Base-by-base conservation (phyloP, 2,113 vertebrate genomes). In the Formicarius rufipectus region DNA sequence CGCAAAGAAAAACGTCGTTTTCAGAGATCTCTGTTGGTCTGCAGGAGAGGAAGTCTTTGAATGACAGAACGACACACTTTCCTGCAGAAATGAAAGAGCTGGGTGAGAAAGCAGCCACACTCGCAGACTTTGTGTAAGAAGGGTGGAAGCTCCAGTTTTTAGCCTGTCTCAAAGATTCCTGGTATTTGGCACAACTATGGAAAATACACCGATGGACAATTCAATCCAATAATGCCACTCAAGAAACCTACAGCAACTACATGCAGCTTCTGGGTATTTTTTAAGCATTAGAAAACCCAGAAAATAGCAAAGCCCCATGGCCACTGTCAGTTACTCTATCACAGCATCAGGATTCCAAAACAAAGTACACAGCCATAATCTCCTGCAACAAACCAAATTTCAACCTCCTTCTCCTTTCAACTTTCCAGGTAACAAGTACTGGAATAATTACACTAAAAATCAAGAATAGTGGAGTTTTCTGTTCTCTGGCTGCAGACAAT, bases 21-120 rank as follows among this genome's bases (percentile, higher is more conserved):
- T 99, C 99, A 21, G 98, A 97, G 83, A 99, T 99, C 97, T 99
- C 99, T 64, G 99, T 99, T 52, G 99, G 99, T 91, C 99, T 99
- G 95, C 99, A 99, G 52, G 99, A 99, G 67, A 99, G 97, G 96
- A 99, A 99, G 96, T 99, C 99, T 97, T 99, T 99, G 97, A 99
- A 99, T 12, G 99, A 99, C 39, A 99, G 98, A 82, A 99, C 99
- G 5, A 98, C 97, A 95, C 99, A 99, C 89, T 99, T 99, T 59
- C 99, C 99, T 99, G 96, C 87, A 97, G 97, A 53, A 96, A 90
- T 55, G 95, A 94, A 95, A 89, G 60, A 95, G 80, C 40, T 71
- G 64, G n/a, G 50, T 95, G 42, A 91, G 91, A 76, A 92, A 62
- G 45, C 37, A 80, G 85, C 28, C 71, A 44, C 40, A 4, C 39